Conservation (phyloP, 2,888 invertebrate genomes). For the Palloptera scutellata region DNA sequence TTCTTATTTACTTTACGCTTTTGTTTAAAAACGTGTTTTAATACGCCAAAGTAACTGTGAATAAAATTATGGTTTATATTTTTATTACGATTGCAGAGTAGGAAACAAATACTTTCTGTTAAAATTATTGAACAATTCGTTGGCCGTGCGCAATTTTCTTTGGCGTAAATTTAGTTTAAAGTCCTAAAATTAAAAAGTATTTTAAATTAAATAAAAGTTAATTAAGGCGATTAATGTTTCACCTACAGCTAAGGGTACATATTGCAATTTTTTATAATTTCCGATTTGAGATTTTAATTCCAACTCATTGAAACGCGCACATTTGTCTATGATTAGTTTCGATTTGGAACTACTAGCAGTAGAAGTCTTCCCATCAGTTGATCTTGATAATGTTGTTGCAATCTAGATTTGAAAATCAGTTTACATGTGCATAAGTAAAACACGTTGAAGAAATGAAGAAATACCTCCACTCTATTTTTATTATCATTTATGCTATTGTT, state of each 20-base stretch:
- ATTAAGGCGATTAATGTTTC: background rate
- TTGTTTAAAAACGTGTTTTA: constrained; percentile 19
- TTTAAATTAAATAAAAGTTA: too few relatives aligned
- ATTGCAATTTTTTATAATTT: constrained; percentile 8
- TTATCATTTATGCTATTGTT: too few relatives aligned
- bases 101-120: constrained; percentile 34
- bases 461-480: too few relatives aligned
- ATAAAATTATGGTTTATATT: too few relatives aligned
- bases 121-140: constrained; percentile 32
- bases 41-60: background rate
- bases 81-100: too few relatives aligned
- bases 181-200: background rate
- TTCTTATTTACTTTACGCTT: too few relatives aligned
- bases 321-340: constrained; percentile 38
- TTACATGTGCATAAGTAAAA: too few relatives aligned
- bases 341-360: background rate
- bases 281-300: background rate
- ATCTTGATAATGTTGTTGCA: background rate
- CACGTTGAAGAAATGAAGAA: too few relatives aligned
- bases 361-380: too few relatives aligned
- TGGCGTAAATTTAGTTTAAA: background rate
- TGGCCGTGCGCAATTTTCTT: constrained; percentile 26
- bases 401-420: too few relatives aligned
- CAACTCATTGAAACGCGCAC: constrained; percentile 29
- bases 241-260: background rate